phyloP scores from a whole-genome alignment of 2,797 vertebrate species.

The Chelonia mydas region DNA sequence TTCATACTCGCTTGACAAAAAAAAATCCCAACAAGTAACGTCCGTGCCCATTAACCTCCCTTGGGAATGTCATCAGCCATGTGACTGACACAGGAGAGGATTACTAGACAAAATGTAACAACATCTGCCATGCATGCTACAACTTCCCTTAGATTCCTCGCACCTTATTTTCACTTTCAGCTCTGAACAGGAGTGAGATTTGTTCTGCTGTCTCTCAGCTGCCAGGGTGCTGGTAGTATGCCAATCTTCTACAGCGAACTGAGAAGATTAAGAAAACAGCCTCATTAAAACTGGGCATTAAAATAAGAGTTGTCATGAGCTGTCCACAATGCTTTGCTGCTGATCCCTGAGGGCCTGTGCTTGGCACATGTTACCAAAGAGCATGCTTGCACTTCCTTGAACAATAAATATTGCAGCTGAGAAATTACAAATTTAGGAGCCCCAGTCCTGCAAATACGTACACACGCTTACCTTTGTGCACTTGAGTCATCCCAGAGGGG shows the following conservation, averaged over 20 bases:
- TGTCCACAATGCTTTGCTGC: conserved; percentile 32
- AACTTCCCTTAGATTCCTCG: conserved; percentile 79
- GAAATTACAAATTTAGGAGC: conserved; percentile 23
- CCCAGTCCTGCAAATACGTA: conserved; percentile 49
- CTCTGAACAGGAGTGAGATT: conserved; percentile 74
- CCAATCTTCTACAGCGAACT: conserved; percentile 58
- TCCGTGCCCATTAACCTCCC: conserved; percentile 72
- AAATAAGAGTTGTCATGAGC: conserved; percentile 39
- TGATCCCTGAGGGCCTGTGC: conserved; percentile 29
- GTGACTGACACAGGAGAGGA: conserved; percentile 71
- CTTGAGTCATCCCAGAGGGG: not conserved
- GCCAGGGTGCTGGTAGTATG: conserved; percentile 67
- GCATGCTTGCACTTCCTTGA: not conserved
- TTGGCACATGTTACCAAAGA: conserved; percentile 28
- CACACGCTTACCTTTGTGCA: conserved; percentile 7
- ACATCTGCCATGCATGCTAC: conserved; percentile 79
- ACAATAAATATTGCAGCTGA: conserved; percentile 1
- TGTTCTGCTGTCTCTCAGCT: conserved; percentile 65
- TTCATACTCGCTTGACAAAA: conserved; percentile 10
- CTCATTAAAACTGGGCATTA: conserved; percentile 17
- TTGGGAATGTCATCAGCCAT: conserved; percentile 50
- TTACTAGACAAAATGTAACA: conserved; percentile 81
- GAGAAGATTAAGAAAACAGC: conserved; percentile 13
- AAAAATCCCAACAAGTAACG: not conserved
- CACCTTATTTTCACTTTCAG: conserved; percentile 81